Evolutionary conservation across 2,797 vertebrate species (phyloP).

Genomic region (Acanthopagrus latus): DNA sequence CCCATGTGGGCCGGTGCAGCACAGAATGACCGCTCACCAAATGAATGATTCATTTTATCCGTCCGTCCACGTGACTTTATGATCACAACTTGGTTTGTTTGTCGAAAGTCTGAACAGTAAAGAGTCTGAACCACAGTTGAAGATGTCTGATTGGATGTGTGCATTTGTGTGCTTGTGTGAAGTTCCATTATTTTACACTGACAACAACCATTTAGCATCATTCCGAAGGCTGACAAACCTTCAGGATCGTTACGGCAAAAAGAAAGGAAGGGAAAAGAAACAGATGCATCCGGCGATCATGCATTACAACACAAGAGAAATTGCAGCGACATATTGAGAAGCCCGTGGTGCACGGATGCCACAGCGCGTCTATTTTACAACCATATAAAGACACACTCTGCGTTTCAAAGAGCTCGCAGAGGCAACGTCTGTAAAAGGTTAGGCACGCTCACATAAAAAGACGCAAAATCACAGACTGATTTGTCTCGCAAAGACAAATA

Average conservation of each 20-base stretch:
- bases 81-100: conserved; percentile 17
- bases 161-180: background rate
- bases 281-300: background rate
- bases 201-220: conserved; percentile 9
- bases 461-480: conserved; percentile 24
- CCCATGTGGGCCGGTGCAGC: conserved; percentile 9
- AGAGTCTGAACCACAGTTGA: background rate
- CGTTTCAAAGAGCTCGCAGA: conserved; percentile 15
- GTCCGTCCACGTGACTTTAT: too few species aligned
- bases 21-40: conserved; percentile 28
- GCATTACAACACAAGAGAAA: conserved; percentile 12
- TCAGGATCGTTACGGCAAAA: background rate
- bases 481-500: conserved; percentile 30
- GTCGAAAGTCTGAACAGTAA: conserved; percentile 9
- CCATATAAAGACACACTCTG: conserved; percentile 7
- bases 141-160: background rate
- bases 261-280: background rate
- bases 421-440: conserved; percentile 1
- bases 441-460: conserved; percentile 15
- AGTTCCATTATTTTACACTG: background rate
- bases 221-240: background rate
- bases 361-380: conserved; percentile 4
- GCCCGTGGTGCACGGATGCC: background rate
- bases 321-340: background rate
- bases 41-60: conserved; percentile 12